These are phyloP conservation scores for Parelbella ahira DNA, from an alignment of 2,888 invertebrate species.

Conservation along the genomic window DNA sequence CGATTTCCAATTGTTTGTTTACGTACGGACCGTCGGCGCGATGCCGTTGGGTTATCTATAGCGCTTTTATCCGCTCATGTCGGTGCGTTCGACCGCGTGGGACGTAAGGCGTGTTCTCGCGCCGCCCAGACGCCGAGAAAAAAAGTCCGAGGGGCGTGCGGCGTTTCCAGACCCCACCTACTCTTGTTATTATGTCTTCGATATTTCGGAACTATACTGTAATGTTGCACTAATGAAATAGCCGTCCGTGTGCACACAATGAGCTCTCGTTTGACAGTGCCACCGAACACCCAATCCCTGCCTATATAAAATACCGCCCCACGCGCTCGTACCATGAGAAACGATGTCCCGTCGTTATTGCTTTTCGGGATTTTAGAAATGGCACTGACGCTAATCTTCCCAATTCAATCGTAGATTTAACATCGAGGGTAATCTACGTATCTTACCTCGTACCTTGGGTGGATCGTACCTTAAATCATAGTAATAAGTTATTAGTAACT, in stretches of 20 bases:
- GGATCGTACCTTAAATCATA: no score
- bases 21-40: slow-evolving; percentile 55
- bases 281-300: slow-evolving; percentile 63
- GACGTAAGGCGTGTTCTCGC: slow-evolving; percentile 68
- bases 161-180: slow-evolving; percentile 66
- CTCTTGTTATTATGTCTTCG: slow-evolving; percentile 67
- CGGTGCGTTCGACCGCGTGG: slow-evolving; percentile 68
- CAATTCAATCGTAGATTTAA: no score
- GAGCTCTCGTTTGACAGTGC: slow-evolving; percentile 74
- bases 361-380: slow-evolving; percentile 36
- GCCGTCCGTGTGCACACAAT: slow-evolving; percentile 65
- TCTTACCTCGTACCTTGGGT: no score
- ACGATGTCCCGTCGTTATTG: slow-evolving; percentile 48
- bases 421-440: no score
- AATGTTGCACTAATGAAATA: slow-evolving; percentile 44
- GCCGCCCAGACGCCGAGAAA: slow-evolving; percentile 72
- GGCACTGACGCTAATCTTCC: slow-evolving; percentile 17
- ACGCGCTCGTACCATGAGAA: slow-evolving; percentile 64
- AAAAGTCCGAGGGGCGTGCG: slow-evolving; percentile 73
- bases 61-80: slow-evolving; percentile 52
- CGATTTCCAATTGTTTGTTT: slow-evolving; percentile 59
- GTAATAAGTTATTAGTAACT: no score
- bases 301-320: slow-evolving; percentile 74
- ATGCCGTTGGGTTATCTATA: slow-evolving; percentile 62
- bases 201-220: slow-evolving; percentile 62